phyloP scores from a whole-genome alignment of 2,113 vertebrate species.

The Caranx ignobilis region DNA sequence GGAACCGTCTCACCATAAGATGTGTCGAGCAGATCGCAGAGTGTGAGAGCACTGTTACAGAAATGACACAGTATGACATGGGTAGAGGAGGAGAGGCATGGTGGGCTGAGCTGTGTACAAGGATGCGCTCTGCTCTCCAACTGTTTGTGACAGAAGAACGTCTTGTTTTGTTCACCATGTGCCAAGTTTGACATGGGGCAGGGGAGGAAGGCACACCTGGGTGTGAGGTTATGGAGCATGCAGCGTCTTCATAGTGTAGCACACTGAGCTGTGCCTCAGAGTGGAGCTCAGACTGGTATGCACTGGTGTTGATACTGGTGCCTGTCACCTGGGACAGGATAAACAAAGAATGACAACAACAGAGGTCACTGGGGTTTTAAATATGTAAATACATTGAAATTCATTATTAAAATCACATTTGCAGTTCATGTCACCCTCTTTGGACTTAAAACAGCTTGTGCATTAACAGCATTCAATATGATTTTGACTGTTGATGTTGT shows the following conservation, averaged over 20 bases:
- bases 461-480: background rate
- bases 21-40: conserved; percentile 11
- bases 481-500: background rate
- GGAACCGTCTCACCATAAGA: conserved; percentile 4
- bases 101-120: conserved; percentile 15
- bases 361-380: background rate
- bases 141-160: conserved; percentile 37
- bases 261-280: background rate
- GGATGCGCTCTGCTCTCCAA: conserved; percentile 20
- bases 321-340: background rate
- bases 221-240: conserved; percentile 68
- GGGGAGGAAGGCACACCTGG: conserved; percentile 60
- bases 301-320: background rate
- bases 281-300: background rate
- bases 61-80: conserved; percentile 26
- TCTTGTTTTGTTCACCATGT: conserved; percentile 55
- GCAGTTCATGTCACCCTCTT: background rate
- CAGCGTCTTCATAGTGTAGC: conserved; percentile 15
- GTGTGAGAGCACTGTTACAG: background rate
- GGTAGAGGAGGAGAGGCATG: conserved; percentile 1
- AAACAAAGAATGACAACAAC: conserved; percentile 12
- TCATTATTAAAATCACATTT: background rate
- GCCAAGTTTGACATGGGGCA: conserved; percentile 67
- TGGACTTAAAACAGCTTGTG: too few relatives aligned
- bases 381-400: background rate